A percentile compares a stretch with the other conserved stretches of the same genome.
phyloP scores from a whole-genome alignment of 2,797 vertebrate species.

The Melanotaenia boesemani region DNA sequence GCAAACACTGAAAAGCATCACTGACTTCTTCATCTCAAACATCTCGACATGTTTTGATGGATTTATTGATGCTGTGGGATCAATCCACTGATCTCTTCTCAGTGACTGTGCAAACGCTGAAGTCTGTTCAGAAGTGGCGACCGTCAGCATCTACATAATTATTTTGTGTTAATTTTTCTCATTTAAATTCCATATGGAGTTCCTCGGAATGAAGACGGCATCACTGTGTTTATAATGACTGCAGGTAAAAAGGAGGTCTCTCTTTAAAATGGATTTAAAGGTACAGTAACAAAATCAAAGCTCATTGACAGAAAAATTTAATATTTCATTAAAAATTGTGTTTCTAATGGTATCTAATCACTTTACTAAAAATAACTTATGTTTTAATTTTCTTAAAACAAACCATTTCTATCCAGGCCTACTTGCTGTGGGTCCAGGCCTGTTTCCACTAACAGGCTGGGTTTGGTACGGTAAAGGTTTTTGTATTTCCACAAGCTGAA shows the following conservation, averaged over 20 bases:
- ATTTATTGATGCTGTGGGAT: constrained; percentile 18
- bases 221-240: constrained; percentile 55
- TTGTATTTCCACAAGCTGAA: no score
- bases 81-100: constrained; percentile 15
- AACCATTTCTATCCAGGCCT: no score
- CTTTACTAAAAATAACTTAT: no score
- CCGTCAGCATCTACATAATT: constrained; percentile 16
- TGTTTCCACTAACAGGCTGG: no score
- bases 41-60: constrained; percentile 13
- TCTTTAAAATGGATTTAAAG: constrained; percentile 55
- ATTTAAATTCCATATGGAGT: constrained; percentile 45
- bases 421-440: no score
- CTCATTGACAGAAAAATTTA: no score
- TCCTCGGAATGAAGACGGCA: constrained; percentile 8
- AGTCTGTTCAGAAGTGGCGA: not conserved
- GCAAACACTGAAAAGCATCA: not conserved
- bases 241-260: constrained; percentile 36
- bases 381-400: no score
- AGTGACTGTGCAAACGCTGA: not conserved
- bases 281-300: not conserved
- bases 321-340: no score
- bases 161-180: constrained; percentile 26
- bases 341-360: no score
- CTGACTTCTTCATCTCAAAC: constrained; percentile 14
- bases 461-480: no score